A percentile compares a stretch with the other conserved stretches of the same genome.
phyloP scores from a whole-genome alignment of 2,113 vertebrate species.

The Cebus imitator region DNA sequence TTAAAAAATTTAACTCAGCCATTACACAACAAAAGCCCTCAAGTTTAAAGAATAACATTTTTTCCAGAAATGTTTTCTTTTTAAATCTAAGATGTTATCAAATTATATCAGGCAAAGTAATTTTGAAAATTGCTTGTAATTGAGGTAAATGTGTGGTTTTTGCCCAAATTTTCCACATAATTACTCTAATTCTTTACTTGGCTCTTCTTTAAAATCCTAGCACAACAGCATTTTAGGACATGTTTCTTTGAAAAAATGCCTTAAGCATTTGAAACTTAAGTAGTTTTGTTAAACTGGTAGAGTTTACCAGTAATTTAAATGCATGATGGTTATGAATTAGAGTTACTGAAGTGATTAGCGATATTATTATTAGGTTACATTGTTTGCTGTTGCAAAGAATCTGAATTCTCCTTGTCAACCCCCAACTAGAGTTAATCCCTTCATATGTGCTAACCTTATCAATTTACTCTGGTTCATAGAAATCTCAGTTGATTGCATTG shows the following conservation, averaged over 20 bases:
- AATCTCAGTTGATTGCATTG: neutral
- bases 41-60: neutral
- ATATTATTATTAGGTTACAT: neutral
- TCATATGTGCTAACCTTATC: neutral
- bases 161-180: slow-evolving; percentile 32
- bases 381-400: slow-evolving; percentile 5
- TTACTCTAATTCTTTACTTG: slow-evolving; percentile 48
- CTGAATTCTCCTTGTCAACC: neutral
- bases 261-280: neutral
- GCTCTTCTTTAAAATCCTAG: neutral
- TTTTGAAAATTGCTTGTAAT: slow-evolving; percentile 60
- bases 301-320: neutral
- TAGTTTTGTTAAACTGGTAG: neutral
- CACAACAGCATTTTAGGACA: neutral
- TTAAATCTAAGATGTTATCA: slow-evolving; percentile 28
- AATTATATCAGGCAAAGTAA: slow-evolving; percentile 9
- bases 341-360: slow-evolving; percentile 19
- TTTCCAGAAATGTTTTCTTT: neutral
- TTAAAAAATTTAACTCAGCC: neutral
- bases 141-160: slow-evolving; percentile 38
- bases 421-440: neutral
- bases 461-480: neutral
- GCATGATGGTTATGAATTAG: neutral
- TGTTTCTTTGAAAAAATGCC: neutral
- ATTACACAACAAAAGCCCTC: neutral